phyloP scores from a whole-genome alignment of 2,113 vertebrate genomes.

The Otis tarda region DNA sequence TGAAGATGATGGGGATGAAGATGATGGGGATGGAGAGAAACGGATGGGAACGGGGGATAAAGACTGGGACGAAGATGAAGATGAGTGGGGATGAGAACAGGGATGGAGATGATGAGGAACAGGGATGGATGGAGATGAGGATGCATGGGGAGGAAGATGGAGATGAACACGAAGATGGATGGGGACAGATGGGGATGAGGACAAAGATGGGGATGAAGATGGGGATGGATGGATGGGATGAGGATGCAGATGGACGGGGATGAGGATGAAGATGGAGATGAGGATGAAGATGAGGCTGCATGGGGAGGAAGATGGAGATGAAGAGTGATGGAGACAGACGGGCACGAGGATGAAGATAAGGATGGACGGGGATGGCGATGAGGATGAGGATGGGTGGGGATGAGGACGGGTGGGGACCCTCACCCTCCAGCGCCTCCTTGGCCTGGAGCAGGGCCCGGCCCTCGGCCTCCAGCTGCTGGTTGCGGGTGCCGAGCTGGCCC shows the following conservation, averaged over 20 bases:
- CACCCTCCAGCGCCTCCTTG: slow-evolving; percentile 82
- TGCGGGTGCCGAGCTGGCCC: slow-evolving; percentile 76
- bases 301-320: too few relatives aligned
- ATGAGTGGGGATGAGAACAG: background rate
- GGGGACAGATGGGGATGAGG: background rate
- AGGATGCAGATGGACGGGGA: background rate
- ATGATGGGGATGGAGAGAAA: background rate
- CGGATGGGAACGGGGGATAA: background rate
- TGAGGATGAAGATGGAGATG: background rate
- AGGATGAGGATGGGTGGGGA: background rate
- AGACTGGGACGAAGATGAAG: background rate
- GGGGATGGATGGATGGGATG: background rate
- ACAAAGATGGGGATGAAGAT: background rate
- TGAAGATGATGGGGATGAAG: background rate
- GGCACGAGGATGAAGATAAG: background rate
- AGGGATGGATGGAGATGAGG: background rate
- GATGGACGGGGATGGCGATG: too few relatives aligned
- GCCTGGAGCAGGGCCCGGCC: slow-evolving; percentile 76
- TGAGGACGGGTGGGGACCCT: background rate
- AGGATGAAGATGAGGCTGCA: background rate
- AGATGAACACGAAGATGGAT: too few relatives aligned
- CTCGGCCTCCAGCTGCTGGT: slow-evolving; percentile 83
- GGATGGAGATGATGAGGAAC: background rate
- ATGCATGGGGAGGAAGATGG: too few relatives aligned
- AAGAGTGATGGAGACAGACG: too few relatives aligned